These are phyloP conservation scores for Acipenser oxyrinchus DNA, from an alignment of 2,797 vertebrate genomes.

Conservation along the genomic window DNA sequence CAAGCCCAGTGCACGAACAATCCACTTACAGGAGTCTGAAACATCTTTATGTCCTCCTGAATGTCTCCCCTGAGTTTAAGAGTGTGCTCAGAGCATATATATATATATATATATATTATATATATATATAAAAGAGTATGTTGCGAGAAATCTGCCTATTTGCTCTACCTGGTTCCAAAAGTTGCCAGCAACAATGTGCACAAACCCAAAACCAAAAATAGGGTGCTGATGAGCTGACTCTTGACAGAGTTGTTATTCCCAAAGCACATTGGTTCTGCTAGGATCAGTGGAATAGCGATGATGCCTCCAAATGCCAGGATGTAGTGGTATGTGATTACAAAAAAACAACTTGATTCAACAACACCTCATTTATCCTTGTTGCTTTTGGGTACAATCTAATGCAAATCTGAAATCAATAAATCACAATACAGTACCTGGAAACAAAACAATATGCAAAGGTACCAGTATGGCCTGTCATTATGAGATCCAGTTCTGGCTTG, in stretches of 20 bases:
- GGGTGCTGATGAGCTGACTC: conserved; percentile 69
- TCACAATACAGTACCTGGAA: conserved; percentile 51
- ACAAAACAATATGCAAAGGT: conserved; percentile 63
- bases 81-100: no score
- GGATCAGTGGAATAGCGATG: conserved; percentile 64
- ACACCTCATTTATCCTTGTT: background rate
- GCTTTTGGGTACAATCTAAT: no score
- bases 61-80: no score
- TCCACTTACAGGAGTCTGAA: no score
- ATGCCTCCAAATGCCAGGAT: conserved; percentile 69
- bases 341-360: background rate
- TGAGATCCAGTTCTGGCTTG: conserved; percentile 32
- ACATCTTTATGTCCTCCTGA: no score
- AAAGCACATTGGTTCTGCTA: conserved; percentile 65
- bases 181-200: conserved; percentile 63
- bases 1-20: no score
- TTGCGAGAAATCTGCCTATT: no score
- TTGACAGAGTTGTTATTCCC: conserved; percentile 61
- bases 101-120: no score
- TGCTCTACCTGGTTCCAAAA: conserved; percentile 59
- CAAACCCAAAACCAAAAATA: conserved; percentile 68
- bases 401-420: background rate
- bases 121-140: no score
- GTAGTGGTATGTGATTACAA: conserved; percentile 52
- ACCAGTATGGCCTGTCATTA: conserved; percentile 64